Percentiles rank a stretch among this genome's conserved stretches.
phyloP scores from a whole-genome alignment of 2,113 vertebrate species.

The Zapornia atra region DNA sequence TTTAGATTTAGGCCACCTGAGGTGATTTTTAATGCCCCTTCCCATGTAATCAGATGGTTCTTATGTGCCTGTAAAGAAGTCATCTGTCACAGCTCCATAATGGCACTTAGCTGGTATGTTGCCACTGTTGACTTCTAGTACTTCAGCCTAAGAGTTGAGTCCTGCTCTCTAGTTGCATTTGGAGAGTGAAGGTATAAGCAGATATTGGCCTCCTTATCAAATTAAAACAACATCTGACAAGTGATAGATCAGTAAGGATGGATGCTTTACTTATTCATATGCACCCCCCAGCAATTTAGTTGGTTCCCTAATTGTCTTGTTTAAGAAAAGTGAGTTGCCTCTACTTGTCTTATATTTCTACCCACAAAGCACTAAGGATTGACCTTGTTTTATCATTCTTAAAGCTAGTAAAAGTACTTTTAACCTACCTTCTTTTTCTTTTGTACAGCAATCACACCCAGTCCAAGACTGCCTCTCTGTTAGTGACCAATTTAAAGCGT shows the following conservation, averaged over 20 bases:
- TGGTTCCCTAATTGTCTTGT: neutral
- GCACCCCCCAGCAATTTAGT: constrained; percentile 27
- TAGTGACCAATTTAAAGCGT: neutral
- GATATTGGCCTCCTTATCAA: neutral
- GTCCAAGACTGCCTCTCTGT: neutral
- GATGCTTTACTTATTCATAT: constrained; percentile 51
- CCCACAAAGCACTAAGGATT: neutral
- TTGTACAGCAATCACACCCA: neutral
- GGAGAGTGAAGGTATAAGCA: neutral
- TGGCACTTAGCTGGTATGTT: neutral
- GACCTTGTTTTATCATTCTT: neutral
- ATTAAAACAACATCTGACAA: constrained; percentile 43
- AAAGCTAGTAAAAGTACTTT: neutral
- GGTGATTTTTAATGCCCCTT: neutral
- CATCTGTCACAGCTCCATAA: neutral
- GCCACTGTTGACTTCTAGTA: neutral
- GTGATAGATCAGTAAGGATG: constrained; percentile 1
- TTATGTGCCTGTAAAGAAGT: neutral
- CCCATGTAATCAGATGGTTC: neutral
- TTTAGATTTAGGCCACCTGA: neutral
- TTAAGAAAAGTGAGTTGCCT: constrained; percentile 2
- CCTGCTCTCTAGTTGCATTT: neutral
- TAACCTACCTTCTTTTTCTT: neutral
- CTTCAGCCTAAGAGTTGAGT: neutral
- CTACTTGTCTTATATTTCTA: neutral